Evolutionary conservation across 1,140 invertebrate genomes (phyloP).

Genomic region (Aphis craccivora): DNA sequence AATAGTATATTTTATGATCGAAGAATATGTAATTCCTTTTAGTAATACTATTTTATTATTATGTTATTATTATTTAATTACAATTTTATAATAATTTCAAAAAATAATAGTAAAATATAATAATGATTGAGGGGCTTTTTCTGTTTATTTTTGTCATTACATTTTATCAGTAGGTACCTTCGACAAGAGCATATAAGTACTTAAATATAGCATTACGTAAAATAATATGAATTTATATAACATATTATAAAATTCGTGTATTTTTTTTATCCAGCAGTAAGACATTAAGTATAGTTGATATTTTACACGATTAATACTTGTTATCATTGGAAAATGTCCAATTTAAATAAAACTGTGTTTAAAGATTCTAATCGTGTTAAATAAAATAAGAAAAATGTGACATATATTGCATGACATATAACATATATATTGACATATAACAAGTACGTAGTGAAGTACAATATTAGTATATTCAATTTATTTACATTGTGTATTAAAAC

Average conservation of each 20-base stretch:
- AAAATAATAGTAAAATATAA: neutral
- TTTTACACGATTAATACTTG: conserved; percentile 27
- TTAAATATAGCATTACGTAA: neutral
- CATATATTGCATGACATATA: neutral
- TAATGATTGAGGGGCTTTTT: neutral
- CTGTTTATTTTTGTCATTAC: neutral
- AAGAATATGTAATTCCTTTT: neutral
- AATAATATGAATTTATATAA: neutral
- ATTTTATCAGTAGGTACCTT: neutral
- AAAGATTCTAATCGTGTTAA: conserved; percentile 16
- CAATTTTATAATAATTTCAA: neutral
- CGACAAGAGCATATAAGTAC: neutral
- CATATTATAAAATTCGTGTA: neutral
- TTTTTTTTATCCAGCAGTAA: neutral
- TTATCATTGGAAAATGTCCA: conserved; percentile 22
- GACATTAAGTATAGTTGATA: conserved; percentile 3
- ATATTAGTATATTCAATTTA: neutral
- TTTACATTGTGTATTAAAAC: neutral
- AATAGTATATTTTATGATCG: neutral
- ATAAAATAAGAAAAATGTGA: conserved; percentile 3
- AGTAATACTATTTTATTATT: neutral
- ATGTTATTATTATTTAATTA: neutral
- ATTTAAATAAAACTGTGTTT: neutral
- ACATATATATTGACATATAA: neutral
- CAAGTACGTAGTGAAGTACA: neutral